A percentile compares a stretch with the other conserved stretches of the same genome.
Evolutionary conservation across 2,113 vertebrate genomes (phyloP).

Genomic region (Oxyruncus cristatus): DNA sequence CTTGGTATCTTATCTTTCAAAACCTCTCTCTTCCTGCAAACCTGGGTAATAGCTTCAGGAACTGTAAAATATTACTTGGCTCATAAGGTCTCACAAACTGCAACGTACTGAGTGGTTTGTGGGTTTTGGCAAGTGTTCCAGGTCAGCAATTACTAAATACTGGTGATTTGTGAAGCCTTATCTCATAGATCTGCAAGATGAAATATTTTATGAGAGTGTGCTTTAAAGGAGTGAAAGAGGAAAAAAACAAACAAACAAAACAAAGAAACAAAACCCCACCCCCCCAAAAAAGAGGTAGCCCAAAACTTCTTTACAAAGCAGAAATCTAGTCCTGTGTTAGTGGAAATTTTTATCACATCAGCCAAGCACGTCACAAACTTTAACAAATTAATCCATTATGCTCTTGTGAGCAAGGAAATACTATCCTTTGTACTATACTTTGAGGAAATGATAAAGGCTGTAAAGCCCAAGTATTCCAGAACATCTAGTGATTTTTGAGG

Average conservation of each 20-base stretch:
- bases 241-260: neutral
- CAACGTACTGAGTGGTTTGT: neutral
- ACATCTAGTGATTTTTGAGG: neutral
- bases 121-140: neutral
- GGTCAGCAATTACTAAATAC: neutral
- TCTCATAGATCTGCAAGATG: neutral
- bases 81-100: neutral
- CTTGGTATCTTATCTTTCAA: neutral
- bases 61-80: neutral
- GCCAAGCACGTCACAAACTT: neutral
- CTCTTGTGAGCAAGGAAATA: neutral
- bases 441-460: neutral
- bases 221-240: neutral
- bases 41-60: neutral
- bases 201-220: neutral
- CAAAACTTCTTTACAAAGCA: neutral
- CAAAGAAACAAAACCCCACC: neutral
- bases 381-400: neutral
- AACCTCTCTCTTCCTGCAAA: neutral
- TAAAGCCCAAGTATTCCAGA: neutral
- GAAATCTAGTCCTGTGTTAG: neutral
- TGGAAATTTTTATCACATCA: neutral
- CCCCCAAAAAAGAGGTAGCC: neutral
- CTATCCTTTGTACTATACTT: neutral
- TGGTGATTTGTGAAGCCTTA: neutral